Evolutionary conservation across 2,888 invertebrate species (phyloP), one percentile per base, ranked within the genome.

Genomic region (Spodoptera exigua): DNA sequence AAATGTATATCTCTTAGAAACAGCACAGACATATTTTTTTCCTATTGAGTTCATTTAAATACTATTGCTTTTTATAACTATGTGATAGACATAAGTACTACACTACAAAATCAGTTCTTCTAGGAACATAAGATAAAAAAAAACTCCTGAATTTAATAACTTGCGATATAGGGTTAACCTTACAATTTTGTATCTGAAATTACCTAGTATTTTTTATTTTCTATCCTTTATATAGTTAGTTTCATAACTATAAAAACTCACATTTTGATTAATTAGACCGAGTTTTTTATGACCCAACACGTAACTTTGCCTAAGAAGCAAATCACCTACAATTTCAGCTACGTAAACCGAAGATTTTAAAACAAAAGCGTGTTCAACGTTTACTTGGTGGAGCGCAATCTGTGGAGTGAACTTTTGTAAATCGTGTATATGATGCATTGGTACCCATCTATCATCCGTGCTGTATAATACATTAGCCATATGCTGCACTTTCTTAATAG

Each of bases 281-380:
- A 35, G 34, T 44, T 17, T 58, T 35, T 36, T 7, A 32, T 13
- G 7, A 12, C 45, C 21, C 11, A 13, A n/a, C 35, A 18, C 27
- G 16, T 63, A 66, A 5, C 67, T 39, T 9, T 59, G 40, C 4
- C 45, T 49, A 2, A 41, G n/a, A 18, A 65, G 68, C 17, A 71
- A 36, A 34, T 39, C 40, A 5, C 47, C 21, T 9, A 70, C 48
- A 46, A 51, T 11, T 16, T 68, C 40, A n/a, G 45, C 65, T 1
- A 74, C 69, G 9, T 45, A 35, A 7, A 0, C 11, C 0, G 63
- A 66, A 3, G 63, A 63, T 59, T 36, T 71, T 12, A 75, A 62
- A 7, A 69, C 69, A 49, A 75, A 75, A 2, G 65, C 72, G 13
- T 71, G 72, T 11, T 65, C 59, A 1, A 71, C 64, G 43, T 64